Percentiles rank a stretch among this genome's conserved stretches.
phyloP scores from a whole-genome alignment of 2,113 vertebrate species.

The Nestor notabilis region DNA sequence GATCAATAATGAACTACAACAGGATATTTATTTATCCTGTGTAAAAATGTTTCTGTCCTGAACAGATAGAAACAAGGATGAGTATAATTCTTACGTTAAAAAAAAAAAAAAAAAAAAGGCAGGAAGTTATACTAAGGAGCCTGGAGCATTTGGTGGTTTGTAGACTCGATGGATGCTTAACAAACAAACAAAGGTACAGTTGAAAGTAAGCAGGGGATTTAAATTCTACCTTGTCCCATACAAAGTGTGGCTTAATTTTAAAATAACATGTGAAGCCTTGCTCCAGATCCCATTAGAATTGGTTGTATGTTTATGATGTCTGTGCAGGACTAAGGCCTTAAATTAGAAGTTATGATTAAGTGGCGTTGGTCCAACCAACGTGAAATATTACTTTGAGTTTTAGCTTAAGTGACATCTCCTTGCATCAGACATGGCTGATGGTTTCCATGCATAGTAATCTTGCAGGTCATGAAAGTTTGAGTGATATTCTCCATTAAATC shows the following conservation, averaged over 20 bases:
- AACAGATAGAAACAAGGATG: not conserved
- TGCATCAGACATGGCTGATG: not conserved
- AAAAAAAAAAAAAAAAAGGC: not conserved
- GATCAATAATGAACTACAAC: not conserved
- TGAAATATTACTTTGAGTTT: not conserved
- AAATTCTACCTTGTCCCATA: not conserved
- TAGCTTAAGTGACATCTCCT: not conserved
- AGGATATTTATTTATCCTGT: not conserved
- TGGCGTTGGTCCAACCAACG: not conserved
- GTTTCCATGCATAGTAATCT: not conserved
- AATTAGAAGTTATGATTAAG: not conserved
- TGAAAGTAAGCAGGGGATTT: not conserved
- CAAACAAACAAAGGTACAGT: not conserved
- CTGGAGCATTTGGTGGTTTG: not conserved
- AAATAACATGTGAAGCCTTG: not conserved
- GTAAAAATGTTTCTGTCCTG: not conserved
- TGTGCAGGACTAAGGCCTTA: not conserved
- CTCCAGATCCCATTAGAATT: not conserved
- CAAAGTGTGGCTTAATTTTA: not conserved
- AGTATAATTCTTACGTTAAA: not conserved
- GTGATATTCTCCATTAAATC: not conserved
- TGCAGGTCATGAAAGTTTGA: not conserved
- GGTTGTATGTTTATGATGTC: not conserved
- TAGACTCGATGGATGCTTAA: not conserved
- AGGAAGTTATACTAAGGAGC: not conserved